A percentile compares a stretch with the other conserved stretches of the same genome.
phyloP scores from a whole-genome alignment of 1,140 invertebrate genomes.

The Drosophila nigromelanica region DNA sequence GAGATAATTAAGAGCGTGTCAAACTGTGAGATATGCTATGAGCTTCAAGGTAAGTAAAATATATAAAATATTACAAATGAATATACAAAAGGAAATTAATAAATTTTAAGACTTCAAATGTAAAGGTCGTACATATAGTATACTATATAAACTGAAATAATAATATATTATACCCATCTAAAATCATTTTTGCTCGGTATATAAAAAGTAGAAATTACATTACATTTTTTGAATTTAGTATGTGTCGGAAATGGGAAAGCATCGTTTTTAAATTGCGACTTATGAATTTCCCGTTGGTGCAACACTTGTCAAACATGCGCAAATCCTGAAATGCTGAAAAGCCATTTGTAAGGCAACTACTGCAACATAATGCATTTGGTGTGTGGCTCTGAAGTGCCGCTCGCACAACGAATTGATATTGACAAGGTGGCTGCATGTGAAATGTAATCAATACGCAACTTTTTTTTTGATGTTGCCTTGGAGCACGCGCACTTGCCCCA shows the following conservation, averaged over 20 bases:
- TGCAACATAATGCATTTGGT: not conserved
- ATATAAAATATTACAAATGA: not conserved
- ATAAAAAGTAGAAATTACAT: not conserved
- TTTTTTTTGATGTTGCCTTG: constrained; percentile 43
- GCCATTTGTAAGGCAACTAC: constrained; percentile 16
- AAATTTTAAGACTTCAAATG: too few relatives aligned
- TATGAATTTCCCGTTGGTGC: constrained; percentile 60
- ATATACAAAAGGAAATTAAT: constrained; percentile 4
- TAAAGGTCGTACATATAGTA: too few relatives aligned
- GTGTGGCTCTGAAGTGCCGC: constrained; percentile 14
- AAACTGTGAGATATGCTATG: not conserved
- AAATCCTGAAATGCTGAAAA: constrained; percentile 16
- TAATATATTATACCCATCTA: too few relatives aligned
- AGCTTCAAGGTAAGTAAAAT: not conserved
- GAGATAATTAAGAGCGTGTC: not conserved
- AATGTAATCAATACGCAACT: constrained; percentile 76
- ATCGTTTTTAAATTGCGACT: constrained; percentile 47
- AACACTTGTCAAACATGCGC: constrained; percentile 22
- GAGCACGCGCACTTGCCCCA: not conserved
- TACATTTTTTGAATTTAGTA: constrained; percentile 19
- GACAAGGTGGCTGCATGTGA: constrained; percentile 67
- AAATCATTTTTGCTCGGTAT: too few relatives aligned
- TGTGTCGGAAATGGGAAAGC: constrained; percentile 47
- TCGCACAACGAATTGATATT: constrained; percentile 50
- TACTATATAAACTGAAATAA: too few relatives aligned